Evolutionary conservation across 2,888 invertebrate species (phyloP), one percentile per base, ranked within the genome.

Genomic region (Tetrapedia diversipes): DNA sequence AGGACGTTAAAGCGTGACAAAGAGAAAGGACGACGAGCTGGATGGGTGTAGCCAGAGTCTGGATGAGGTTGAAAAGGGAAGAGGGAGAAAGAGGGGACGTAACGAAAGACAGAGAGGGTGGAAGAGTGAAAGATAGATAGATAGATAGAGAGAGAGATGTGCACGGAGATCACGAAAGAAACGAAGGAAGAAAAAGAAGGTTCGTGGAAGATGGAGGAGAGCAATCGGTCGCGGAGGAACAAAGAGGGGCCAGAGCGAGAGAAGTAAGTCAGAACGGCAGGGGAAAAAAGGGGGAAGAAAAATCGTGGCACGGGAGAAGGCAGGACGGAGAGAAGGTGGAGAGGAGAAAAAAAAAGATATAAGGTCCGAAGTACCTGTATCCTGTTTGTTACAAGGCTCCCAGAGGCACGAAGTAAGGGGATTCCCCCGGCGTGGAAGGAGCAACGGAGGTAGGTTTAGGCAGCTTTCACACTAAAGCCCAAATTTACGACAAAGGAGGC

Each of bases 301-400:
- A 51, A 71, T 49, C 41, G 45, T n/a, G 73, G n/a, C 16, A 19
- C 11, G 11, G 19, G 49, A 27, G 41, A 63, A 19, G 43, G 56
- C 37, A 16, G 56, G 41, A 47, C 10, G 37, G 47, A 63, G 69
- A 66, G 22, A 2, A 51, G 19, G 22, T n/a, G 27, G 41, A 34
- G 37, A 27, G 24, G 43, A 47, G 22, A 14, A 22, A 68, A 53
- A 74, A 47, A 57, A 43, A 47, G 63, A 70, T 49, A 67, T 54
- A 77, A 59, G 68, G 67, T 80, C 81, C 84, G 70, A 80, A 84
- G 83, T 86, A 87, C 86, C 86, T 87, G 87, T 86, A 87, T 88
- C 87, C 87, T 88, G 88, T 87, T 87, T 87, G 85, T 87, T 86
- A 82, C 82, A 80, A 78, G 82, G 80, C 81, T 76, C 66, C 65